Conservation (phyloP, 2,888 invertebrate species). For the Limnephilus marmoratus region DNA sequence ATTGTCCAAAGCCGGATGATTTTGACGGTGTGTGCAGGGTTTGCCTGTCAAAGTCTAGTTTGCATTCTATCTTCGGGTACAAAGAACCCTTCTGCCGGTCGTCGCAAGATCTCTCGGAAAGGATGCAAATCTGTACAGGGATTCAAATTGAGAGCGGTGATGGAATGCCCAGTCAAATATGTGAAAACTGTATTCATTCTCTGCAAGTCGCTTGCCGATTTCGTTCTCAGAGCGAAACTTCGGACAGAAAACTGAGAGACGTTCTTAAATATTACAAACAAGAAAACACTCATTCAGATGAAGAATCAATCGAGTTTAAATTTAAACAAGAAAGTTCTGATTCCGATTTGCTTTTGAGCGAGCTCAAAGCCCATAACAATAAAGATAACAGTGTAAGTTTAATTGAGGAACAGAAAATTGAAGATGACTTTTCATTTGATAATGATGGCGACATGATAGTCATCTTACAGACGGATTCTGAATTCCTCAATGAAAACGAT, state of each 20-base stretch:
- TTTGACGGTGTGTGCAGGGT: constrained; percentile 10
- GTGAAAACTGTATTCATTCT: constrained; percentile 40
- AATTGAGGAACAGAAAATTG: not conserved
- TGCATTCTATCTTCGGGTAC: constrained; percentile 3
- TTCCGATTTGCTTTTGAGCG: constrained; percentile 5
- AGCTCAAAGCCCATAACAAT: not conserved
- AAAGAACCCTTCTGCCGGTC: not conserved
- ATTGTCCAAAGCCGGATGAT: not conserved
- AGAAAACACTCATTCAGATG: not conserved
- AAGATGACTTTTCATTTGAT: constrained; percentile 23
- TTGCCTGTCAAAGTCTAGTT: constrained; percentile 2
- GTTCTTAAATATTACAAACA: constrained; percentile 10
- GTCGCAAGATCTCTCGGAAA: constrained; percentile 19
- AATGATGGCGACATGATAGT: constrained; percentile 27
- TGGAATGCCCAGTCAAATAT: constrained; percentile 42
- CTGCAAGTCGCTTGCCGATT: constrained; percentile 26
- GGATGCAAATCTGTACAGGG: not conserved
- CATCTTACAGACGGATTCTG: constrained; percentile 27
- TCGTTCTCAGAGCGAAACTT: constrained; percentile 23
- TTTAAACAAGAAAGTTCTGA: constrained; percentile 17
- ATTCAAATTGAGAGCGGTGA: not conserved
- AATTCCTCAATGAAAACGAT: constrained; percentile 12
- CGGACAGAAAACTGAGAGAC: constrained; percentile 30
- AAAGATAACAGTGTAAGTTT: not conserved
- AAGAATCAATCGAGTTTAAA: not conserved